Percentiles rank a stretch among this genome's conserved stretches.
phyloP scores from a whole-genome alignment of 2,113 vertebrate genomes.

The Hippopotamus amphibius region DNA sequence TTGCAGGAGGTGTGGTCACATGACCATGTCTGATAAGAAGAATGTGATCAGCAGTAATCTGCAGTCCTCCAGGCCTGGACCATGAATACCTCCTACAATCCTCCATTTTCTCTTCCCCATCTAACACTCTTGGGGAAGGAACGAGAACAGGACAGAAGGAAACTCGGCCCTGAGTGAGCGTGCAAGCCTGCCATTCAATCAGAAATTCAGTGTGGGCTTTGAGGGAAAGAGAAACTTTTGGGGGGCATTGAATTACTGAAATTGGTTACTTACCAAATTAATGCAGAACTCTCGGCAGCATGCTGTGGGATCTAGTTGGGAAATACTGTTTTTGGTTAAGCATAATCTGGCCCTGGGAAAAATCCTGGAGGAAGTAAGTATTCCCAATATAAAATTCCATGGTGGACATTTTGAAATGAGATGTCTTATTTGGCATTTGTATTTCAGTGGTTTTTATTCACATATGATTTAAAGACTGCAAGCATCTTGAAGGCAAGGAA shows the following conservation, averaged over 20 bases:
- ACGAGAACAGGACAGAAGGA: not conserved
- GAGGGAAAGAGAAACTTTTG: not conserved
- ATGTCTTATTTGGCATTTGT: not conserved
- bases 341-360: not conserved
- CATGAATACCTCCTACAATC: not conserved
- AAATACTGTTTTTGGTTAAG: not conserved
- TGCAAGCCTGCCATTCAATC: not conserved
- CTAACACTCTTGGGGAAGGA: not conserved
- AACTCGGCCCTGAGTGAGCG: not conserved
- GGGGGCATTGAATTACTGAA: not conserved
- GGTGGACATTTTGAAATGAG: conserved; percentile 11
- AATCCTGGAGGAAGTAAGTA: not conserved
- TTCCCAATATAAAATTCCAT: not conserved
- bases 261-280: not conserved
- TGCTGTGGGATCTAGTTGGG: not conserved
- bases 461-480: not conserved
- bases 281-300: not conserved
- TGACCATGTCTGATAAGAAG: not conserved
- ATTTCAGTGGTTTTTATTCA: not conserved
- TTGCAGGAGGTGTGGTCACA: not conserved
- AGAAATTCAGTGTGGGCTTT: not conserved
- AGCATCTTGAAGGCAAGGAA: not conserved
- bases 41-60: not conserved
- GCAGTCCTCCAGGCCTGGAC: not conserved
- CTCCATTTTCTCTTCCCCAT: not conserved